Percentiles rank a stretch among this genome's conserved stretches.
These are phyloP conservation scores for Enteromius thamalakanensis DNA, from an alignment of 2,797 vertebrate genomes.

Conservation along the genomic window DNA sequence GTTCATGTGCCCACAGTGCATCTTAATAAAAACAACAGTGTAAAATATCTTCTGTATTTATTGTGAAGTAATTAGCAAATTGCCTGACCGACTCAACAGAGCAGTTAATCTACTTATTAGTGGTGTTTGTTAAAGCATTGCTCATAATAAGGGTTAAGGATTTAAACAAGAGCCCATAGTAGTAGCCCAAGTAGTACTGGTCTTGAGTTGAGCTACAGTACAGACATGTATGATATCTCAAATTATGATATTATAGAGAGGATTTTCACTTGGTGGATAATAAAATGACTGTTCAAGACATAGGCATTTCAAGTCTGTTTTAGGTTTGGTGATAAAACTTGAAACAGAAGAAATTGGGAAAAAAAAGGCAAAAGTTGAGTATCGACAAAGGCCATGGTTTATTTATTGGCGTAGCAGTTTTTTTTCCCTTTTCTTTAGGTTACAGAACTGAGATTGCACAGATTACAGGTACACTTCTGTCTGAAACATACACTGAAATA, in stretches of 20 bases:
- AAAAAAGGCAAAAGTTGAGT: neutral
- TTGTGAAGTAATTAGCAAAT: slow-evolving; percentile 33
- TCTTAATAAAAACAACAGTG: slow-evolving; percentile 13
- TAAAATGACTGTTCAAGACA: neutral
- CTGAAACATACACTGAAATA: slow-evolving; percentile 20
- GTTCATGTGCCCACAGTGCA: neutral
- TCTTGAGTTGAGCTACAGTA: neutral
- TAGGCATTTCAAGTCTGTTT: neutral
- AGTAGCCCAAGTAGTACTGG: neutral
- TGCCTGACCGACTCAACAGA: slow-evolving; percentile 32
- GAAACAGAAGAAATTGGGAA: neutral
- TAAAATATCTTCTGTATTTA: neutral
- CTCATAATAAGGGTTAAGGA: neutral
- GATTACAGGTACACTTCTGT: slow-evolving; percentile 17
- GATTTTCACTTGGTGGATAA: neutral
- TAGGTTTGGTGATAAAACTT: neutral
- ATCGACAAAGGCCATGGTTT: slow-evolving; percentile 31
- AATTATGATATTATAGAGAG: neutral
- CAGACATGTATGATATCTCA: neutral
- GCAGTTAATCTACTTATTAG: slow-evolving; percentile 44
- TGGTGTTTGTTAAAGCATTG: neutral
- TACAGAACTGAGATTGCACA: slow-evolving; percentile 42
- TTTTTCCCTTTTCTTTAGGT: slow-evolving; percentile 39
- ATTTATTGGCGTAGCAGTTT: slow-evolving; percentile 45
- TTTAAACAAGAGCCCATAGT: neutral